Evolutionary conservation across 2,888 invertebrate genomes (phyloP), one percentile per base, ranked within the genome.

Genomic region (Ichneumoninae sp.): DNA sequence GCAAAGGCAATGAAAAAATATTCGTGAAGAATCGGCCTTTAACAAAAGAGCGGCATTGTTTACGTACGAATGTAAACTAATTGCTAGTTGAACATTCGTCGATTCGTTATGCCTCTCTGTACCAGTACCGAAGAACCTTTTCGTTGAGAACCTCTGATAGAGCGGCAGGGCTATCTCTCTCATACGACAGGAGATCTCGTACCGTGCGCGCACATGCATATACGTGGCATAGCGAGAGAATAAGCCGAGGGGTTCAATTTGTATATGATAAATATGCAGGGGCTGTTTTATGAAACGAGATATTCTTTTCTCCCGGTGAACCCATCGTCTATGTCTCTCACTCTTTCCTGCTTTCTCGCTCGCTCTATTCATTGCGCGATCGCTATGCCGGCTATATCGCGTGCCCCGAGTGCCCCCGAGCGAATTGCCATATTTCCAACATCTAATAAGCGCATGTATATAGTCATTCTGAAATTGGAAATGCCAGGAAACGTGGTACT

Each of bases 191-290:
- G 52, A 74, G 19, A 79, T 60, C 60, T 72, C 68, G 69, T 80
- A 74, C 62, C 33, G 57, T 60, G 22, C 71, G 70, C 50, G 62
- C 33, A 62, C 50, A 68, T 57, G 19, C 47, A 54, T 57, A 74
- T 16, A 70, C 70, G 33, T 60, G 22, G 72, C 65, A 60, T 40
- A 62, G 50, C 44, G 80, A 84, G 80, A 72, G 72, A 80, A 84
- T 80, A 74, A 80, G 77, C 85, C 66, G 75, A 78, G 84, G 85
- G 84, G 84, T 84, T 87, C 86, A 87, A 87, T 87, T 86, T 85
- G 87, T 86, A 86, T 84, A 85, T 86, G 85, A 87, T 87, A 87
- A 87, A 86, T 87, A 85, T 87, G 82, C 86, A 84, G 80, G 80
- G 82, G 82, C 60, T 85, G 83, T 79, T 87, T 86, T 83, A 81